Conservation (phyloP, 2,113 vertebrate genomes). For the Chloroceryle aenea region DNA sequence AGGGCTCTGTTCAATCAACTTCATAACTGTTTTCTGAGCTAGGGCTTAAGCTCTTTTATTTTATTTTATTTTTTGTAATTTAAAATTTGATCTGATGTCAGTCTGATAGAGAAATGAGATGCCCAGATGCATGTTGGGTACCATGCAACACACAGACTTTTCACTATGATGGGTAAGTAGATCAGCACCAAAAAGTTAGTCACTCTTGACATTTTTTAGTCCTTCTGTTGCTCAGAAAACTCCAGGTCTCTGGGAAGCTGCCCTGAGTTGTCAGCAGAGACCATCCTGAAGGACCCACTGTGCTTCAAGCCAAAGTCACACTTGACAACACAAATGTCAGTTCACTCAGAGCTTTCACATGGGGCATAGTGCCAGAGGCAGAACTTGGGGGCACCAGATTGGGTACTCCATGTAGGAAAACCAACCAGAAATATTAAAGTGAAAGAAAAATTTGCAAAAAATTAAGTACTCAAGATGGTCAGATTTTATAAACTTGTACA, state of each 20-base stretch:
- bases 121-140: background rate
- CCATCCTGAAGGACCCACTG: background rate
- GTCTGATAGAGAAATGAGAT: background rate
- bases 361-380: background rate
- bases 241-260: background rate
- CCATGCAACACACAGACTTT: background rate
- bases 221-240: background rate
- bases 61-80: background rate
- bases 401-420: background rate
- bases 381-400: background rate
- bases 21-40: background rate
- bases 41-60: background rate
- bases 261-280: background rate
- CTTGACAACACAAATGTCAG: background rate
- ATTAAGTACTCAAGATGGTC: background rate
- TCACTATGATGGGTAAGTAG: background rate
- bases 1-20: background rate
- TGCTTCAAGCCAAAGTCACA: background rate
- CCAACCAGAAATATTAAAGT: background rate
- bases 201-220: background rate
- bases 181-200: background rate
- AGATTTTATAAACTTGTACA: slow-evolving; percentile 30
- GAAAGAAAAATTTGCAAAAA: background rate
- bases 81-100: background rate
- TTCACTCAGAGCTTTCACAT: background rate